Conservation (phyloP, 2,888 invertebrate species). For the Liodrosophila aerea region DNA sequence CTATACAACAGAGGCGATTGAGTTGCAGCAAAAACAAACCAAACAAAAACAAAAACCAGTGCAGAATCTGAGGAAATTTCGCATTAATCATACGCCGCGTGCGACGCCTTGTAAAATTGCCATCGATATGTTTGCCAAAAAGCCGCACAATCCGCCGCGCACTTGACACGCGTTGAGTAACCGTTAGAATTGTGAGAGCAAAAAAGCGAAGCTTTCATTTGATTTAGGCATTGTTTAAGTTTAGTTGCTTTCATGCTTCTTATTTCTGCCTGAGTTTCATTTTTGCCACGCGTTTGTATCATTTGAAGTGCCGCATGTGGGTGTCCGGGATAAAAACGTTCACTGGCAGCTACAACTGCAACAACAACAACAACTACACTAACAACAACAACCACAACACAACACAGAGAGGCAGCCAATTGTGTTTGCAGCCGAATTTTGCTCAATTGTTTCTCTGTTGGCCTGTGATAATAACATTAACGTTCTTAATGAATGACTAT, state of each 20-base stretch:
- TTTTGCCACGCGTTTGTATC: slow-evolving; percentile 14
- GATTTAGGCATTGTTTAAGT: slow-evolving; percentile 10
- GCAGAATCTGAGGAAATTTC: slow-evolving; percentile 3
- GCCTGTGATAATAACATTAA: slow-evolving; percentile 77
- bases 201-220: slow-evolving; percentile 9
- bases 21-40: slow-evolving; percentile 43
- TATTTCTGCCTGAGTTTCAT: slow-evolving; percentile 21
- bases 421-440: slow-evolving; percentile 41
- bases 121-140: slow-evolving; percentile 67
- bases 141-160: slow-evolving; percentile 66
- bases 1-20: slow-evolving; percentile 31
- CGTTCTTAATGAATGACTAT: slow-evolving; percentile 82
- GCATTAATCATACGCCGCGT: slow-evolving; percentile 69
- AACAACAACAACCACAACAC: slow-evolving; percentile 14
- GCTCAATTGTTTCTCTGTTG: slow-evolving; percentile 57
- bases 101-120: slow-evolving; percentile 27
- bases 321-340: slow-evolving; percentile 69
- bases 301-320: slow-evolving; percentile 80
- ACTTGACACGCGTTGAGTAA: slow-evolving; percentile 77
- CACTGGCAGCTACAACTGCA: slow-evolving; percentile 57
- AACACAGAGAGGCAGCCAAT: slow-evolving; percentile 26
- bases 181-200: slow-evolving; percentile 5
- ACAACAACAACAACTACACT: slow-evolving; percentile 24
- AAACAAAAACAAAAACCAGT: slow-evolving; percentile 2
- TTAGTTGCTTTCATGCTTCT: slow-evolving; percentile 19